A percentile compares a stretch with the other conserved stretches of the same genome.
Evolutionary conservation across 2,888 invertebrate species (phyloP).

Genomic region (Trissolcus brochymenae): DNA sequence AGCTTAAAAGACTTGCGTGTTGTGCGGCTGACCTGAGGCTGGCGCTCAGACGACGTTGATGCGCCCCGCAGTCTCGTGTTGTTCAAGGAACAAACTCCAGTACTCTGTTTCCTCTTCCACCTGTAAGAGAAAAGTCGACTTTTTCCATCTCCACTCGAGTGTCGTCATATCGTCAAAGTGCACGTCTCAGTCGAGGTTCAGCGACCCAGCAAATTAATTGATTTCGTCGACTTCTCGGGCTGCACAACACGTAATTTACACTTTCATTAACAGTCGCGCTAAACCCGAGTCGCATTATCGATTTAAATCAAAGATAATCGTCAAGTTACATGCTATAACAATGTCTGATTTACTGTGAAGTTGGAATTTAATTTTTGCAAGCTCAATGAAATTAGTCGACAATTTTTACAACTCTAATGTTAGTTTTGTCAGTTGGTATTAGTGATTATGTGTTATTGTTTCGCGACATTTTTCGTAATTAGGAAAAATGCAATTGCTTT

Average conservation of each 20-base stretch:
- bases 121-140: slow-evolving; percentile 50
- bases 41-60: slow-evolving; percentile 52
- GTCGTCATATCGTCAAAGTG: slow-evolving; percentile 47
- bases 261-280: slow-evolving; percentile 24
- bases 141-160: slow-evolving; percentile 44
- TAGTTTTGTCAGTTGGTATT: too few relatives aligned
- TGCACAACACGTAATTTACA: slow-evolving; percentile 29
- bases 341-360: neutral
- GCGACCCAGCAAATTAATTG: slow-evolving; percentile 51
- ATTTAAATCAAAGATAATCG: neutral
- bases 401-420: too few relatives aligned
- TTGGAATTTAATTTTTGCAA: too few relatives aligned
- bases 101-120: slow-evolving; percentile 56
- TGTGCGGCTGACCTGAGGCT: slow-evolving; percentile 55
- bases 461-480: too few relatives aligned
- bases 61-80: slow-evolving; percentile 59
- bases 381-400: too few relatives aligned
- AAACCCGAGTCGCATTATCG: neutral
- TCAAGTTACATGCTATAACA: neutral
- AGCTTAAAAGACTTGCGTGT: slow-evolving; percentile 59
- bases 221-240: slow-evolving; percentile 30
- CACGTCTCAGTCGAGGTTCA: slow-evolving; percentile 45
- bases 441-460: too few relatives aligned
- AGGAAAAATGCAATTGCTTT: too few relatives aligned
- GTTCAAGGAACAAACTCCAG: slow-evolving; percentile 58